A percentile compares a stretch with the other conserved stretches of the same genome.
These are phyloP conservation scores for Gryon sp. DNA, from an alignment of 1,140 invertebrate genomes.

Conservation along the genomic window DNA sequence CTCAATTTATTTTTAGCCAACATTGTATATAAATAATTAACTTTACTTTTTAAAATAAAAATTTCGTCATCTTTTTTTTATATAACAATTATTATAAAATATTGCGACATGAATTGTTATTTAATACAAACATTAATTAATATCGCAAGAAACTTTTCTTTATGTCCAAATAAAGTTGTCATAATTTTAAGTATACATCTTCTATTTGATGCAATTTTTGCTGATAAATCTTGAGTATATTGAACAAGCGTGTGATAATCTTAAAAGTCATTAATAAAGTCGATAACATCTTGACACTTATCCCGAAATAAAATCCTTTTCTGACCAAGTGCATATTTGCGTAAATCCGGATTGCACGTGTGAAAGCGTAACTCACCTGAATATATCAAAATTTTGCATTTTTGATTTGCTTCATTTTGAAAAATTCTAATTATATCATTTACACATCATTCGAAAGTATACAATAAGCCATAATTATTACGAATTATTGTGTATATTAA, in stretches of 20 bases:
- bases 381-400: constrained; percentile 32
- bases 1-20: no score
- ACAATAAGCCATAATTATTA: no score
- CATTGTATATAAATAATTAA: no score
- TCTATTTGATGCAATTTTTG: not conserved
- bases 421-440: constrained; percentile 32
- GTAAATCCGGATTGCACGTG: constrained; percentile 30
- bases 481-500: no score
- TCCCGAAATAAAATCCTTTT: not conserved
- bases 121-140: no score
- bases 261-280: constrained; percentile 1
- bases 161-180: no score
- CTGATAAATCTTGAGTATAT: not conserved
- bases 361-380: constrained; percentile 43
- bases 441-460: constrained; percentile 27
- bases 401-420: constrained; percentile 15
- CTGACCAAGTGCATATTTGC: constrained; percentile 19
- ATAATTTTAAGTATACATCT: no score
- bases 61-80: no score
- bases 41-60: no score
- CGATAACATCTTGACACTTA: constrained; percentile 24
- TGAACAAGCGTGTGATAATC: not conserved
- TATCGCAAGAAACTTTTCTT: no score
- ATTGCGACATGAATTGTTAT: no score
- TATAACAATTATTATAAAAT: no score